Evolutionary conservation across 2,113 vertebrate genomes (phyloP).

Genomic region (Condylura cristata): DNA sequence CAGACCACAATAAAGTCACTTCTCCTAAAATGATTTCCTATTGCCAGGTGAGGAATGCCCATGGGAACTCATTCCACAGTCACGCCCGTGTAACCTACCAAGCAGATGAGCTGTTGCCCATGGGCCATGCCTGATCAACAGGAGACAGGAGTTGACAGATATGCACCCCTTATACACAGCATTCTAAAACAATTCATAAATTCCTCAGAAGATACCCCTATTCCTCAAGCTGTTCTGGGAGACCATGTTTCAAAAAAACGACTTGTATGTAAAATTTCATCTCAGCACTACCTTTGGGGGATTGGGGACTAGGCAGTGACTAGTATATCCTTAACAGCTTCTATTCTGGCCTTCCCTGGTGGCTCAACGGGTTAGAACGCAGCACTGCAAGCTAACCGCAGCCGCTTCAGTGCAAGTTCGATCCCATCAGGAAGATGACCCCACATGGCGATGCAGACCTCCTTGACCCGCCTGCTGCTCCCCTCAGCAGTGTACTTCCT

Average conservation of each 20-base stretch:
- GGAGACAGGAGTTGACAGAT: neutral
- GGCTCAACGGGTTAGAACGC: too few relatives aligned
- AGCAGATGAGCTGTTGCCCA: neutral
- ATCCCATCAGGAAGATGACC: too few relatives aligned
- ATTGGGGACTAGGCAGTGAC: neutral
- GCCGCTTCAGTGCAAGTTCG: too few relatives aligned
- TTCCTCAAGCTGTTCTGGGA: neutral
- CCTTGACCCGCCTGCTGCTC: too few relatives aligned
- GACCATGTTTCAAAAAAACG: neutral
- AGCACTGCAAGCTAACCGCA: too few relatives aligned
- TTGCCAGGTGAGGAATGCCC: too few relatives aligned
- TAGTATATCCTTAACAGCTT: neutral
- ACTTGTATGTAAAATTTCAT: neutral
- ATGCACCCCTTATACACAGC: neutral
- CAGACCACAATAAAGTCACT: neutral
- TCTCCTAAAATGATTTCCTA: neutral
- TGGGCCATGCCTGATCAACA: neutral
- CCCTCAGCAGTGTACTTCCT: too few relatives aligned
- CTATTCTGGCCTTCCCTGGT: too few relatives aligned
- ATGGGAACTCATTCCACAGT: neutral
- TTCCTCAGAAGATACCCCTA: neutral
- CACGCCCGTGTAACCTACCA: neutral
- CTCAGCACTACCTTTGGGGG: neutral
- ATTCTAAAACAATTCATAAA: neutral
- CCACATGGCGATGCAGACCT: too few relatives aligned